Evolutionary conservation across 2,797 vertebrate species (phyloP), one percentile per base, ranked within the genome.

Genomic region (Sibirionetta formosa): DNA sequence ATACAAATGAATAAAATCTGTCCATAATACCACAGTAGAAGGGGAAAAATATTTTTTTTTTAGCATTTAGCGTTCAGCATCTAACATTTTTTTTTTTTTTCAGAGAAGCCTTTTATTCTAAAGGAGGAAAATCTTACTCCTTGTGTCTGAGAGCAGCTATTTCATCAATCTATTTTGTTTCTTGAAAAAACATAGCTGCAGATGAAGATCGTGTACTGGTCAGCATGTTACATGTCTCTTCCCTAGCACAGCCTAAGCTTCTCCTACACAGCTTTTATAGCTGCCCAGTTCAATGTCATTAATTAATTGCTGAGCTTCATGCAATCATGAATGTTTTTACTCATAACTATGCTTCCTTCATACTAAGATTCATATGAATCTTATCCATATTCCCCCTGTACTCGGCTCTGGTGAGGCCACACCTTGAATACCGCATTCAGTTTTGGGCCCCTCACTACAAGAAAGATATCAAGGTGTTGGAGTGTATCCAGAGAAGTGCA

Each of bases 231-330:
- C 7, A 16, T 0, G 0, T 65, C 16, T 76, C 54, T n/a, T 61
- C 24, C 48, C 33, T 48, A 48, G 50, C 16, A 20, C 5, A 53
- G 31, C 3, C 42, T 64, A 64, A 69, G 53, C 0, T 0, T 35
- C 23, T 78, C 13, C 64, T 29, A 33, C 29, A 17, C 6, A 63
- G 54, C 24, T 82, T 72, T 72, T 72, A 19, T 35, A 68, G 51
- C 13, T 57, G 7, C 24, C 14, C 14, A 16, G 23, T n/a, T 79
- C 29, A 65, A 51, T 51, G n/a, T 53, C 6, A 56, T 35, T 9
- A 46, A 5, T 36, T 40, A 82, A 68, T 11, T 33, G 36, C 11
- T 57, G 50, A 85, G 22, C 16, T 73, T 54, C 24, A 26, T 35
- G n/a, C 0, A 0, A 40, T 3, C 22, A 57, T 29, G 12, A 51